A percentile compares a stretch with the other conserved stretches of the same genome.
Evolutionary conservation across 2,888 invertebrate genomes (phyloP).

Genomic region (Zygaena filipendulae): DNA sequence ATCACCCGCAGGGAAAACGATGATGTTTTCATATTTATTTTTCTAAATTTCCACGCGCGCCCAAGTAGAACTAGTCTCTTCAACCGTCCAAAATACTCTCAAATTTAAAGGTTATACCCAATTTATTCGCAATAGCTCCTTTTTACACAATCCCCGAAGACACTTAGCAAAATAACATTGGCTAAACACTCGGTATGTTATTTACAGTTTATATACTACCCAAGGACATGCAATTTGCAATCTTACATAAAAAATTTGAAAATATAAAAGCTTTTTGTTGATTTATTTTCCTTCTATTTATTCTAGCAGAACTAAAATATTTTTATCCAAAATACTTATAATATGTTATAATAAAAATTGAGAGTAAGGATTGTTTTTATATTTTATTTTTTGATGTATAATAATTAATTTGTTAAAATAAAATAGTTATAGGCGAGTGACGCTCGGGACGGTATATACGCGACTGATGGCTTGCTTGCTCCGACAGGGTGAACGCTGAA

Average conservation of each 20-base stretch:
- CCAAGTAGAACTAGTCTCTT: conserved; percentile 20
- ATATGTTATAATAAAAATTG: too few species aligned
- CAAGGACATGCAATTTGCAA: conserved; percentile 14
- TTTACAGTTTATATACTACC: too few species aligned
- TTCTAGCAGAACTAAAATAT: conserved; percentile 21
- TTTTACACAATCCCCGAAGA: neutral
- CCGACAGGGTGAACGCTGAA: conserved; percentile 56
- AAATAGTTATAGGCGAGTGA: conserved; percentile 30
- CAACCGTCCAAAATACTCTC: too few species aligned
- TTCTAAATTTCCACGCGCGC: conserved; percentile 24
- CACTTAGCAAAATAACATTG: neutral
- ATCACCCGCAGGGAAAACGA: conserved; percentile 82
- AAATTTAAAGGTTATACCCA: too few species aligned
- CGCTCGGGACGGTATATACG: conserved; percentile 54
- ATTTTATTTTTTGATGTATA: conserved; percentile 21
- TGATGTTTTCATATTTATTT: conserved; percentile 79
- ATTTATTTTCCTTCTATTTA: conserved; percentile 22
- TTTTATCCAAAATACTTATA: too few species aligned
- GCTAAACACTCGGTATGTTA: conserved; percentile 7
- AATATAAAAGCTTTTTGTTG: conserved; percentile 16
- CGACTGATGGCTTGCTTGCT: conserved; percentile 56
- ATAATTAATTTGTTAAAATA: conserved; percentile 16
- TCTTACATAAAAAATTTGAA: conserved; percentile 22
- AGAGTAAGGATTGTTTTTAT: too few species aligned
- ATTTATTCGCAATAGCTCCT: neutral